Conservation (phyloP, 2,113 vertebrate species). For the Rhipidura dahli region DNA sequence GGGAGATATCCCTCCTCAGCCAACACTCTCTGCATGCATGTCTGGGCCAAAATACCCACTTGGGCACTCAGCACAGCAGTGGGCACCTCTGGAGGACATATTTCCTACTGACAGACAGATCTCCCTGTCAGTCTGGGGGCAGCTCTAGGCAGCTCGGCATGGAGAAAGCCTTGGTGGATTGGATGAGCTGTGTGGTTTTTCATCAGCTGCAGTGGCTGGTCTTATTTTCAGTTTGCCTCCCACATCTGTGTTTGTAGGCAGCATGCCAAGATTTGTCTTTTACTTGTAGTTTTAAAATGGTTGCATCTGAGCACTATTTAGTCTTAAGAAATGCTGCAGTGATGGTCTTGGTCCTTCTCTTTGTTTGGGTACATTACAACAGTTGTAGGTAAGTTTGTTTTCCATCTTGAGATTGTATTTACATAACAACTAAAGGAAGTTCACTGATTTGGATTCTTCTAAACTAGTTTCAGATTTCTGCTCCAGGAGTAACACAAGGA, state of each 20-base stretch:
- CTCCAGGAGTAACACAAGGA: neutral
- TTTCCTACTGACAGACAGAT: fast-evolving
- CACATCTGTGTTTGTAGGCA: neutral
- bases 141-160: neutral
- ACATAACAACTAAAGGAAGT: neutral
- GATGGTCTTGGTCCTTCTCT: neutral
- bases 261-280: neutral
- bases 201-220: neutral
- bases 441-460: neutral
- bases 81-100: neutral
- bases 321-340: neutral
- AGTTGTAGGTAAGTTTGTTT: neutral
- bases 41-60: neutral
- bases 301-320: neutral
- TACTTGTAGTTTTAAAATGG: neutral
- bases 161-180: fast-evolving
- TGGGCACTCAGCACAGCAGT: neutral
- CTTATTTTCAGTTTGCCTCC: neutral
- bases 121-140: neutral
- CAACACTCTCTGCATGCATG: neutral
- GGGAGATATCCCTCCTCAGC: neutral
- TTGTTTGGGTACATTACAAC: fast-evolving
- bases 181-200: neutral
- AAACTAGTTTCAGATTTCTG: neutral
- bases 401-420: neutral